These are phyloP conservation scores for Brienomyrus longianalis DNA, from an alignment of 2,113 vertebrate species.

Conservation along the genomic window DNA sequence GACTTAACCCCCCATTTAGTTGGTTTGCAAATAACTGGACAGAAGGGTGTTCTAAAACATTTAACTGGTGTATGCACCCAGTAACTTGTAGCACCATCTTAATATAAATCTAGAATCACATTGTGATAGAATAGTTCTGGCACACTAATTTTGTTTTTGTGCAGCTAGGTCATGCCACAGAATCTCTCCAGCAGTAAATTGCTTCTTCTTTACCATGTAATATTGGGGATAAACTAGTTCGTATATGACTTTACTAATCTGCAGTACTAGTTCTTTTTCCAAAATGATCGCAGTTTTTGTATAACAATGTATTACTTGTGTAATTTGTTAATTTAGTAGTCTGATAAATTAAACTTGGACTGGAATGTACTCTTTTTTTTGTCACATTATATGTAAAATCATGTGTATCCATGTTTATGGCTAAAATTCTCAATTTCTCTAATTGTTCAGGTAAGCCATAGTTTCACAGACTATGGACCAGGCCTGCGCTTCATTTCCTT, in stretches of 20 bases:
- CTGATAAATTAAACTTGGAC: background rate
- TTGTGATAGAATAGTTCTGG: background rate
- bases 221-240: background rate
- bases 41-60: background rate
- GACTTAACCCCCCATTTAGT: background rate
- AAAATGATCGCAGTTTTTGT: background rate
- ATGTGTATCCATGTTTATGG: background rate
- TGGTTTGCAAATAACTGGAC: background rate
- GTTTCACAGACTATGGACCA: constrained; percentile 71
- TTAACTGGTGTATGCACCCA: background rate
- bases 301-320: background rate
- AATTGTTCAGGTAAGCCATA: constrained; percentile 68
- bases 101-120: background rate
- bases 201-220: background rate
- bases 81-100: background rate
- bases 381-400: background rate
- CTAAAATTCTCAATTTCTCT: constrained; percentile 6
- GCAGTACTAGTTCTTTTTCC: background rate
- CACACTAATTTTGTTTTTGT: background rate
- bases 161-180: background rate
- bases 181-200: background rate
- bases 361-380: background rate
- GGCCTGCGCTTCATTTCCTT: constrained; percentile 82
- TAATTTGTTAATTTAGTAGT: background rate
- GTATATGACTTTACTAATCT: background rate